phyloP scores from a whole-genome alignment of 2,888 invertebrate species.

The Prenolepis imparis region DNA sequence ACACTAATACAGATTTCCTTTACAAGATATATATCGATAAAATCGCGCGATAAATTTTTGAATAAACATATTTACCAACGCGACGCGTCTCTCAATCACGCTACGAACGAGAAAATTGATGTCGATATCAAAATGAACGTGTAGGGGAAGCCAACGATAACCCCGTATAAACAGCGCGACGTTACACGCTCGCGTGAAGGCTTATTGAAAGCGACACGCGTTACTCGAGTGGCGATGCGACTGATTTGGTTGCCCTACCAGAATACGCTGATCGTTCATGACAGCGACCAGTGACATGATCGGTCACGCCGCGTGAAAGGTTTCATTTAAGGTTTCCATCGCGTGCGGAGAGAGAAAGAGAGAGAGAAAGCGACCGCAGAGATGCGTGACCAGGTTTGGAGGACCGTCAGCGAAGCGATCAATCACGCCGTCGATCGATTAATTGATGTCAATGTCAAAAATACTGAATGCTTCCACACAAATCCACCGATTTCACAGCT shows the following conservation, averaged over 20 bases:
- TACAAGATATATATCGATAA: background rate
- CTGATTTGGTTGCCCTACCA: background rate
- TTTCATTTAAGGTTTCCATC: constrained; percentile 44
- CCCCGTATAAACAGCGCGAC: background rate
- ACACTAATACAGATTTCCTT: background rate
- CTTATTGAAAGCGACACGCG: constrained; percentile 17
- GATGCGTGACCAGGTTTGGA: constrained; percentile 19
- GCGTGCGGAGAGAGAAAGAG: background rate
- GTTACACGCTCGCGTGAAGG: constrained; percentile 28
- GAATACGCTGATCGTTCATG: constrained; percentile 19
- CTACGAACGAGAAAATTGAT: constrained; percentile 23
- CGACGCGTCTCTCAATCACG: background rate
- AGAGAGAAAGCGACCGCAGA: background rate
- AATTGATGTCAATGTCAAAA: constrained; percentile 27
- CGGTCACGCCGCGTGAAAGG: constrained; percentile 33
- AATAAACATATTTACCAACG: background rate
- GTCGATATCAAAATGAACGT: constrained; percentile 24
- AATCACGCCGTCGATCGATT: constrained; percentile 23
- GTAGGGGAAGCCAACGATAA: background rate
- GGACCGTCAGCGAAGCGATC: background rate
- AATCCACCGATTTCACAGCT: background rate
- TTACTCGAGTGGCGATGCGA: constrained; percentile 11
- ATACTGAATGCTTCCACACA: background rate
- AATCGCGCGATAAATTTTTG: background rate
- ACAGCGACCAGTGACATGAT: constrained; percentile 29